phyloP scores from a whole-genome alignment of 2,797 vertebrate genomes.

The Rallus crepitans region DNA sequence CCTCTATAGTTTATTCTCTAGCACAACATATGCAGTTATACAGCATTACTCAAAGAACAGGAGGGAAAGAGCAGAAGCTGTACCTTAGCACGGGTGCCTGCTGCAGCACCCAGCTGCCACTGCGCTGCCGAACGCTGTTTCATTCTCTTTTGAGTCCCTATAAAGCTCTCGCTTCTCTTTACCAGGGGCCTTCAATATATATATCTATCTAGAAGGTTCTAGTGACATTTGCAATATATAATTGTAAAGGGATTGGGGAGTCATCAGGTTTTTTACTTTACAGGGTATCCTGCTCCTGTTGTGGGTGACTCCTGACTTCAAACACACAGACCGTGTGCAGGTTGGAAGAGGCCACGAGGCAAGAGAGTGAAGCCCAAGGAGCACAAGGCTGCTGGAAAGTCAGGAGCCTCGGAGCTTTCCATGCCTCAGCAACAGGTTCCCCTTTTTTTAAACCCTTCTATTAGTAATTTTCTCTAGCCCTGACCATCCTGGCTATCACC shows the following conservation, averaged over 20 bases:
- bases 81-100: not conserved
- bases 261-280: not conserved
- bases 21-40: slow-evolving; percentile 45
- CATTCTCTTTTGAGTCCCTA: not conserved
- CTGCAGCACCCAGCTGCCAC: not conserved
- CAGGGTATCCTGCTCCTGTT: not conserved
- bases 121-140: not conserved
- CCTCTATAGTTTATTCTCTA: slow-evolving; percentile 30
- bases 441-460: not conserved
- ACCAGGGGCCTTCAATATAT: not conserved
- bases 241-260: not conserved
- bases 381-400: not conserved
- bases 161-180: not conserved
- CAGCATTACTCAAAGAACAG: slow-evolving; percentile 38
- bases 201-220: not conserved
- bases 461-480: not conserved
- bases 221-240: not conserved
- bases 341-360: not conserved
- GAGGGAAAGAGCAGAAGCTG: slow-evolving; percentile 15
- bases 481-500: not conserved
- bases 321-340: not conserved
- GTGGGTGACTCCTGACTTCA: not conserved
- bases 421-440: fast-evolving
- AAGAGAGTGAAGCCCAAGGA: not conserved
- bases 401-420: not conserved